Evolutionary conservation across 2,888 invertebrate genomes (phyloP), one percentile per base, ranked within the genome.

Genomic region (Tachina lurida): DNA sequence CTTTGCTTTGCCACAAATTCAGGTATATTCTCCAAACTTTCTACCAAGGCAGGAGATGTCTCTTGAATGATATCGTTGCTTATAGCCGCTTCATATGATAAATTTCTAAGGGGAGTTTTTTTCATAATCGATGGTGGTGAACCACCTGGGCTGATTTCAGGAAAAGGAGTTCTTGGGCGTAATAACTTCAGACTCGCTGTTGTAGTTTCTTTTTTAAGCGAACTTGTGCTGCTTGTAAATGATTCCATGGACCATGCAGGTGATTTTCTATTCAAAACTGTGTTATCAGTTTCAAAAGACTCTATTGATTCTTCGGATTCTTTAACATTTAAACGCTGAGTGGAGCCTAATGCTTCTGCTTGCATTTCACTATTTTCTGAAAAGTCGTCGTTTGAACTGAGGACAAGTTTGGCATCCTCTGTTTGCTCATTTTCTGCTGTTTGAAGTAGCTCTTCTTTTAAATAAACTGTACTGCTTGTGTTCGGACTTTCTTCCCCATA

Each of bases 141-240:
- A 76, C 88, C 89, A 5, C 87, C 75, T 58, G 88, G 83, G 77
- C 90, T 90, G 82, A 88, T 91, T 15, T 92, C 92, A 2, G 92
- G 92, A 52, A 90, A 93, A 0, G 92, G 92, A 4, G 92, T 92
- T 22, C 88, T 89, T 0, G 92, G 92, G 10, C 92, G 91, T 13
- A 90, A 68, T 8, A 88, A 87, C 31, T 90, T 90, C 3, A 90
- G 90, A 58, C 75, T 76, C 3, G 88, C 86, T 19, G 71, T 49
- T 10, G 79, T 43, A 54, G 19, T 60, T 74, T 84, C 19, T 19
- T 76, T 62, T 87, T 89, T 89, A 22, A 90, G 84, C 0, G 90
- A 90, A 39, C 85, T 86, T 4, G 74, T 63, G 1, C 90, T 90
- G 2, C 90, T 90, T 19, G 87, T 89, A 7, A 84, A 89, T 1